Percentiles rank a stretch among this genome's conserved stretches.
Evolutionary conservation across 35 echinoderm and acorn worm genomes (phyloP).

Genomic region (Eucidaris tribuloides): DNA sequence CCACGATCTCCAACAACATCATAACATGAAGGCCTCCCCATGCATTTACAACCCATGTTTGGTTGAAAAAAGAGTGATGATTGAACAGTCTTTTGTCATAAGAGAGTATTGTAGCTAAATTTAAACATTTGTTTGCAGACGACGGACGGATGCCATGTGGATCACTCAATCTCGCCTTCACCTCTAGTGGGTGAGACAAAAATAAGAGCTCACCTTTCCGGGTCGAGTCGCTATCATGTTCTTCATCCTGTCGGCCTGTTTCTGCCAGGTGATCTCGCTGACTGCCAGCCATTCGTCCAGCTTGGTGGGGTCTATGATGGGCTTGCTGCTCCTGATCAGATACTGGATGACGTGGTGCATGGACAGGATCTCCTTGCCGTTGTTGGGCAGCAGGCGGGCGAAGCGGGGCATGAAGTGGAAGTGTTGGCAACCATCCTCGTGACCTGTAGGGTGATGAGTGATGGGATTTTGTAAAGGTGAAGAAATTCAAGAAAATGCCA

Average conservation of each 20-base stretch:
- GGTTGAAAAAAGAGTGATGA: too few species aligned
- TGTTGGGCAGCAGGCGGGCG: conserved; percentile 85
- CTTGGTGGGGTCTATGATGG: conserved; percentile 53
- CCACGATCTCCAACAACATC: too few species aligned
- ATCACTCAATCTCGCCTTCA: too few species aligned
- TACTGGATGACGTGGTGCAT: conserved; percentile 97
- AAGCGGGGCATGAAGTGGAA: conserved; percentile 98
- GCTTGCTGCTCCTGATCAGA: conserved; percentile 57
- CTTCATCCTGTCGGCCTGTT: conserved; percentile 58
- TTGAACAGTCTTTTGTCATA: too few species aligned
- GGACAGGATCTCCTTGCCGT: conserved; percentile 95
- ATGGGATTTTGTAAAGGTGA: too few species aligned
- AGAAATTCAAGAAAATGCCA: too few species aligned
- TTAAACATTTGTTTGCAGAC: too few species aligned
- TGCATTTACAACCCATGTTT: too few species aligned
- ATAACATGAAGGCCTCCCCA: too few species aligned
- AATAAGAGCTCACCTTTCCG: conserved; percentile 92
- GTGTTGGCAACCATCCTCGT: conserved; percentile 51
- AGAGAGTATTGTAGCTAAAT: too few species aligned
- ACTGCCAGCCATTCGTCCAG: conserved; percentile 51
- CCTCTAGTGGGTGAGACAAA: too few species aligned
- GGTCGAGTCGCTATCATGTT: conserved; percentile 73
- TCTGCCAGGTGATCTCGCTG: conserved; percentile 54
- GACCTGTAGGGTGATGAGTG: conserved; percentile 3
- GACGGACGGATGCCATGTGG: too few species aligned